Evolutionary conservation across 2,113 vertebrate species (phyloP).

Genomic region (Emydura subglobosa): DNA sequence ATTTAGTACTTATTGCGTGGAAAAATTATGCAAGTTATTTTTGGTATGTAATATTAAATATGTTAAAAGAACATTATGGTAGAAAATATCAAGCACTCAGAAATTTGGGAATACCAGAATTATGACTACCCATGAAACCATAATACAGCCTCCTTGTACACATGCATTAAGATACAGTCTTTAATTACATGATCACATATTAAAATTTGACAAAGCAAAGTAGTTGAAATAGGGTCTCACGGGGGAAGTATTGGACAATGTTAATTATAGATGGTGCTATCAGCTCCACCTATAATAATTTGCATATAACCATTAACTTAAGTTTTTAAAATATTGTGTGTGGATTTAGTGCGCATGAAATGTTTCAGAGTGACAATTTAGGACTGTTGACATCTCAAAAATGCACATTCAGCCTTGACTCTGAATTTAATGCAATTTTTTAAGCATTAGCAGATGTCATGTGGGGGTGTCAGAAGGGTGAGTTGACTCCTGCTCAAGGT

Average conservation of each 20-base stretch:
- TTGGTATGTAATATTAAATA: not conserved
- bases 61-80: not conserved
- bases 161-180: too few relatives aligned
- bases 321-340: not conserved
- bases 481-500: not conserved
- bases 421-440: not conserved
- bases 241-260: not conserved
- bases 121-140: not conserved
- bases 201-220: not conserved
- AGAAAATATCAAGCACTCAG: not conserved
- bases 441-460: not conserved
- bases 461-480: not conserved
- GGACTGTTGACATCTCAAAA: not conserved
- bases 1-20: not conserved
- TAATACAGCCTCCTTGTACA: not conserved
- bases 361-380: not conserved
- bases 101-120: not conserved
- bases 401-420: not conserved
- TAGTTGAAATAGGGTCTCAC: not conserved
- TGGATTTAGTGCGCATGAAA: not conserved
- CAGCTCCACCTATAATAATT: not conserved
- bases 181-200: too few relatives aligned
- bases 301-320: not conserved
- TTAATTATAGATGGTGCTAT: not conserved
- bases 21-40: not conserved